Percentiles rank a stretch among this genome's conserved stretches.
Evolutionary conservation across 1,140 invertebrate genomes (phyloP).

Genomic region (Penaeus vannamei): DNA sequence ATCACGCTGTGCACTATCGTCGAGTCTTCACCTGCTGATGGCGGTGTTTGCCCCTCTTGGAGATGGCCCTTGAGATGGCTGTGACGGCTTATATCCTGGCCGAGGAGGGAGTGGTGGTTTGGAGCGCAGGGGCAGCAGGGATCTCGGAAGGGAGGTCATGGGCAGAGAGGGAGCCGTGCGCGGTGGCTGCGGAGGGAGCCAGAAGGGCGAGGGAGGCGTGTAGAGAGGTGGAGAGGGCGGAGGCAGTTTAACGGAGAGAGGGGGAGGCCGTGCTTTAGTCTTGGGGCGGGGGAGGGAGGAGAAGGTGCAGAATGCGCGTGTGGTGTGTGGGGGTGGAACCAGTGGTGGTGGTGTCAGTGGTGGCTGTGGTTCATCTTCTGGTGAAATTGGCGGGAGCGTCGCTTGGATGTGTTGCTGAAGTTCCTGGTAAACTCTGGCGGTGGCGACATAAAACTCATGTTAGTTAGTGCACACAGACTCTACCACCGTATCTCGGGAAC

Average conservation of each 20-base stretch:
- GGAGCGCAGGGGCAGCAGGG: slow-evolving; percentile 57
- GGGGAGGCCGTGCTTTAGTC: background rate
- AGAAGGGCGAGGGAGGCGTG: slow-evolving; percentile 35
- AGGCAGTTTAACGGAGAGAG: slow-evolving; percentile 2
- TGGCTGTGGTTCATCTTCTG: slow-evolving; percentile 54
- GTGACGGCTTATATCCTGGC: slow-evolving; percentile 43
- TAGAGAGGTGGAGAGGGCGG: slow-evolving; percentile 4
- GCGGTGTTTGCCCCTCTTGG: too few species aligned
- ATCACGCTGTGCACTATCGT: too few species aligned
- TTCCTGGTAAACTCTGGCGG: slow-evolving; percentile 64
- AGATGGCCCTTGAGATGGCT: too few species aligned
- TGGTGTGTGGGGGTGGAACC: background rate
- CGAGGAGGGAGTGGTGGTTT: slow-evolving; percentile 62
- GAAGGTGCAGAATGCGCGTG: slow-evolving; percentile 18
- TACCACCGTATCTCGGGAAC: background rate
- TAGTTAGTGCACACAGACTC: slow-evolving; percentile 34
- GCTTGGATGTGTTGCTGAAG: slow-evolving; percentile 62
- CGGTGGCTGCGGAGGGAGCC: slow-evolving; percentile 46
- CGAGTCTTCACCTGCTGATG: too few species aligned
- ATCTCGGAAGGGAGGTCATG: slow-evolving; percentile 29
- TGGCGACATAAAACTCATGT: slow-evolving; percentile 52
- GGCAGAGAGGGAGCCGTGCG: slow-evolving; percentile 36
- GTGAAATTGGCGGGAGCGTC: slow-evolving; percentile 45
- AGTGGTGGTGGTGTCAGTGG: slow-evolving; percentile 33
- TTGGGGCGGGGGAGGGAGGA: slow-evolving; percentile 4